These are phyloP conservation scores for Acrobasis consociella DNA, from an alignment of 2,888 invertebrate species.

Conservation along the genomic window DNA sequence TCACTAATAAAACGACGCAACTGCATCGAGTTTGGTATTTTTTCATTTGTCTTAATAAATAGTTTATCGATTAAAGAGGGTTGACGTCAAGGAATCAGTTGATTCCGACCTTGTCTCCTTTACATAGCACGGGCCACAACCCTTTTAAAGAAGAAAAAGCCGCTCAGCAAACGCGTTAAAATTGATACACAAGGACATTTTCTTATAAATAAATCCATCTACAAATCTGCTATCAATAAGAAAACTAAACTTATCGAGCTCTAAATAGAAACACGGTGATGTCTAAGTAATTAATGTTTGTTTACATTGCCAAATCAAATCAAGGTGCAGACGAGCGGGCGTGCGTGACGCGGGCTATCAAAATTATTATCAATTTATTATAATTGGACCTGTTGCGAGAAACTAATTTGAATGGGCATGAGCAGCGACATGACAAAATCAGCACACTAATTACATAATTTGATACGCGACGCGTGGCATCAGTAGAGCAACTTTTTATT, in stretches of 20 bases:
- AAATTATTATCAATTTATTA: conserved; percentile 2
- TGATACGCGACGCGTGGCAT: background rate
- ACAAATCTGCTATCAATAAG: background rate
- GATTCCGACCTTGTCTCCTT: no score
- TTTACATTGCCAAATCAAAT: conserved; percentile 12
- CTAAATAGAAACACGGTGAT: background rate
- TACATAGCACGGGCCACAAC: no score
- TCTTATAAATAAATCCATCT: background rate
- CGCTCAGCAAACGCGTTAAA: no score
- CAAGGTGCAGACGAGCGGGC: background rate
- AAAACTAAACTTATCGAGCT: background rate
- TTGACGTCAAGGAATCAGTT: no score
- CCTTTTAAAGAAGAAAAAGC: no score
- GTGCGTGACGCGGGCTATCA: background rate
- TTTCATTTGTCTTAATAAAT: no score
- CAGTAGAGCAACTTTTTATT: background rate
- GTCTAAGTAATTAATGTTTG: background rate
- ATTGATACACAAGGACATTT: background rate
- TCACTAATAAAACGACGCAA: no score
- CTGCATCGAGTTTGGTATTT: no score
- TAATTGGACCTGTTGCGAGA: background rate
- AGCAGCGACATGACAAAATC: background rate
- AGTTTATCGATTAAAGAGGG: no score
- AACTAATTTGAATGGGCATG: background rate
- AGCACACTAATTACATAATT: background rate